Evolutionary conservation across 2,888 invertebrate species (phyloP).

Genomic region (Ectemnius cavifrons): DNA sequence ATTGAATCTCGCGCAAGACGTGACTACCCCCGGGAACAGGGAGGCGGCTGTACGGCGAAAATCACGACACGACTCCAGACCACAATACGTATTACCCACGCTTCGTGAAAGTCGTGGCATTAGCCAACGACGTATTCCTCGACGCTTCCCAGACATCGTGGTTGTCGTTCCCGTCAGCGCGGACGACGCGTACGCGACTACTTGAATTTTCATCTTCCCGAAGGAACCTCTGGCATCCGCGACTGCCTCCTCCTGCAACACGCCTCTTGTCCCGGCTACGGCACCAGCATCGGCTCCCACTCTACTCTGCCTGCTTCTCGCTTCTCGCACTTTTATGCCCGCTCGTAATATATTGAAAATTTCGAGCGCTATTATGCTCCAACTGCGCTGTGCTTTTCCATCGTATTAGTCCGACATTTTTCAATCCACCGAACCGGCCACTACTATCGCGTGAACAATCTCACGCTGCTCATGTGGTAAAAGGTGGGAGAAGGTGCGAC

Average conservation of each 20-base stretch:
- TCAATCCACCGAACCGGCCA: too few relatives aligned
- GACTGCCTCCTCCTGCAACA: slow-evolving; percentile 1
- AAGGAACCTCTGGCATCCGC: slow-evolving; percentile 27
- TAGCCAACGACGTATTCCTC: slow-evolving; percentile 61
- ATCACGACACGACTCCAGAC: slow-evolving; percentile 72
- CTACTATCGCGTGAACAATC: too few relatives aligned
- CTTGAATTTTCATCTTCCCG: slow-evolving; percentile 53
- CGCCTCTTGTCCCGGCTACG: too few relatives aligned
- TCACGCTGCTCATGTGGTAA: too few relatives aligned
- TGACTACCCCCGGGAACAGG: slow-evolving; percentile 73
- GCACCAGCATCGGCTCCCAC: background rate
- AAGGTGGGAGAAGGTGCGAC: too few relatives aligned
- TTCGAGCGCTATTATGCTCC: background rate
- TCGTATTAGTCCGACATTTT: too few relatives aligned
- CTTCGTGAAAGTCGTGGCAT: slow-evolving; percentile 60
- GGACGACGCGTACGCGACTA: slow-evolving; percentile 41
- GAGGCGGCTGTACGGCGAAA: slow-evolving; percentile 71
- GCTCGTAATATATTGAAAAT: too few relatives aligned
- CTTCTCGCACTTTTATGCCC: too few relatives aligned
- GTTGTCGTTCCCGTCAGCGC: slow-evolving; percentile 43
- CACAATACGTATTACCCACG: slow-evolving; percentile 71
- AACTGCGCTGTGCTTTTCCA: background rate
- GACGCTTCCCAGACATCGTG: slow-evolving; percentile 52
- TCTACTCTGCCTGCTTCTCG: background rate
- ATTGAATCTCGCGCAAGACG: slow-evolving; percentile 75